Percentiles rank a stretch among this genome's conserved stretches.
These are phyloP conservation scores for Noctua janthe DNA, from an alignment of 2,888 invertebrate species.

Conservation along the genomic window DNA sequence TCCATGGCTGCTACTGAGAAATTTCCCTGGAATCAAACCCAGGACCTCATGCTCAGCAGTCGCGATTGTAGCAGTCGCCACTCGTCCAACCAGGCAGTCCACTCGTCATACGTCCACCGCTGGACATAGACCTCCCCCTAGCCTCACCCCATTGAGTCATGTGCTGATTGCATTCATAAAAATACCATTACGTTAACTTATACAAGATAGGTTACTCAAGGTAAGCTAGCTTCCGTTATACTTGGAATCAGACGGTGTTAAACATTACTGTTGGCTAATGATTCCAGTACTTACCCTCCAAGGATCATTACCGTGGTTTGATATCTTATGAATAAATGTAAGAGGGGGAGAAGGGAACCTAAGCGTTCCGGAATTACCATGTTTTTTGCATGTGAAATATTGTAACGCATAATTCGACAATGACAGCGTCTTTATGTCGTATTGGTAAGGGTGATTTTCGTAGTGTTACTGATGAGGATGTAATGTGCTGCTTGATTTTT, in stretches of 20 bases:
- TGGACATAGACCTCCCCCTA: background rate
- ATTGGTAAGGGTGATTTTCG: background rate
- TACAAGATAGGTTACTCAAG: background rate
- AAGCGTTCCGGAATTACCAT: slow-evolving; percentile 26
- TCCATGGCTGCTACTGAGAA: no score
- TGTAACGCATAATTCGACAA: background rate
- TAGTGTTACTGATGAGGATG: background rate
- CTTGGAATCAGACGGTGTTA: slow-evolving; percentile 1
- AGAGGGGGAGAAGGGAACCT: slow-evolving; percentile 17
- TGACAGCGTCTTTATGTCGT: background rate
- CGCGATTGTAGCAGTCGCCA: no score
- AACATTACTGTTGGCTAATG: slow-evolving; percentile 12
- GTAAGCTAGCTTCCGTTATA: background rate
- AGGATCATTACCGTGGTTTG: slow-evolving; percentile 40
- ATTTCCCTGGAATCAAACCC: no score
- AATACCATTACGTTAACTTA: background rate
- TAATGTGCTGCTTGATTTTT: background rate
- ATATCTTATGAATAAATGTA: slow-evolving; percentile 48
- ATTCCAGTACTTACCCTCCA: slow-evolving; percentile 8
- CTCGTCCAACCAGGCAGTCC: no score
- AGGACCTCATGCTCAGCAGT: no score
- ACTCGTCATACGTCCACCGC: background rate
- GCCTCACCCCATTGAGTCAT: background rate
- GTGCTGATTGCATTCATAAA: background rate
- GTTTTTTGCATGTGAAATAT: slow-evolving; percentile 38